phyloP scores from a whole-genome alignment of 1,140 invertebrate genomes.

The Trichoplusia ni region DNA sequence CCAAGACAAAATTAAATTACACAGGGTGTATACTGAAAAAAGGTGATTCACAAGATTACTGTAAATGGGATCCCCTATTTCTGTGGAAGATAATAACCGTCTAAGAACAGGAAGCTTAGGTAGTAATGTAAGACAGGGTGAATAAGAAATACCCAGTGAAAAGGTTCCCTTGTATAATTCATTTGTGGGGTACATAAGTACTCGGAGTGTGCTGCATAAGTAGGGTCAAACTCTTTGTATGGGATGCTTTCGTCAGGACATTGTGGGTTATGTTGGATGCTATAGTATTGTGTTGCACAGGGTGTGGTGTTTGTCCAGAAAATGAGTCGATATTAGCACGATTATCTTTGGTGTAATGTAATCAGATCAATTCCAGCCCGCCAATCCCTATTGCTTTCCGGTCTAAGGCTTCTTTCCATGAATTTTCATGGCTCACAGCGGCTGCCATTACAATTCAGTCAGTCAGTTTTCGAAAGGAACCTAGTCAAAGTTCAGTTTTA shows the following conservation, averaged over 20 bases:
- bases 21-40: no score
- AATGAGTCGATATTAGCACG: no score
- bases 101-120: constrained; percentile 10
- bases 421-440: no score
- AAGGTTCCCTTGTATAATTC: constrained; percentile 28
- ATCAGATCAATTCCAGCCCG: no score
- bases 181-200: constrained; percentile 22
- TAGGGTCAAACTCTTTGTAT: constrained; percentile 20
- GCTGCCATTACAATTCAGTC: no score
- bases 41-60: not conserved
- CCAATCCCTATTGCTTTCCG: no score
- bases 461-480: no score
- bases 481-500: no score
- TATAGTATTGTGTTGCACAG: not conserved
- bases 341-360: no score
- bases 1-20: no score
- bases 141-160: constrained; percentile 24
- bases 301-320: not conserved
- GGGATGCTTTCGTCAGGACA: not conserved
- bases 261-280: not conserved
- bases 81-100: not conserved
- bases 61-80: constrained; percentile 1
- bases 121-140: constrained; percentile 18
- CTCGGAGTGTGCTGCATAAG: constrained; percentile 9
- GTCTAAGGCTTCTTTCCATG: no score